Base-by-base conservation (phyloP, 1,140 invertebrate species). In the Centruroides sculpturatus region DNA sequence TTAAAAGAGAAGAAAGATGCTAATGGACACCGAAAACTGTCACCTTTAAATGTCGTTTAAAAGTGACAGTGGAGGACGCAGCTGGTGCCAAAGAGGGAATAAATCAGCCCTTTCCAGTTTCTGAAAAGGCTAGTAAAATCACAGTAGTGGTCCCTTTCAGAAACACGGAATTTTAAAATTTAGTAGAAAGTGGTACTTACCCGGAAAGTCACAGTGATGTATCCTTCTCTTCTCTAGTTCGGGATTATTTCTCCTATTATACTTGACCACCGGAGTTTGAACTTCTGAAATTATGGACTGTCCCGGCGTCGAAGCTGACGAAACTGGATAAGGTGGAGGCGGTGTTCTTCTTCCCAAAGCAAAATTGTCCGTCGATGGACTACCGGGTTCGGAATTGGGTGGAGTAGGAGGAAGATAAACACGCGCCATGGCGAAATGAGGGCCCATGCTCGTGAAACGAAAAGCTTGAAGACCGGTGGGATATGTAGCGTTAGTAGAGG, bases 171-270 rank as follows among this genome's bases (percentile, higher is more conserved):
- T 23, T 23, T 23, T 1, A 23, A 23, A 23, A 23, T 23, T 23
- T 5, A 41, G 41, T 3, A 41, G 8, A 41, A 41, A 8, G 5
- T 41, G 5, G 5, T 3, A 70, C 79, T 83, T 78, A 93, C 92
- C 89, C 69, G 89, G 83, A 75, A 92, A 96, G 78, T 93, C 87
- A 78, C 93, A 98, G 74, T 91, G 92, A 74, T 96, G 93, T 64
- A 95, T 91, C 70, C 92, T 75, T 66, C 92, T 78, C 74, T 95
- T 95, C 73, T 96, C 93, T 62, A 97, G 74, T 73, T 97, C 92
- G 0, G 92, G 93, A 75, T 97, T 96, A 74, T 96, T 96, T 68
- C 92, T 80, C 64, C 93, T 80, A 76, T 96, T 96, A 77, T 93
- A 65, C 56, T 62, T 62, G 59, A 41, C 53, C 55, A 59, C 12